phyloP scores from a whole-genome alignment of 2,113 vertebrate species.

The Macrotis lagotis region DNA sequence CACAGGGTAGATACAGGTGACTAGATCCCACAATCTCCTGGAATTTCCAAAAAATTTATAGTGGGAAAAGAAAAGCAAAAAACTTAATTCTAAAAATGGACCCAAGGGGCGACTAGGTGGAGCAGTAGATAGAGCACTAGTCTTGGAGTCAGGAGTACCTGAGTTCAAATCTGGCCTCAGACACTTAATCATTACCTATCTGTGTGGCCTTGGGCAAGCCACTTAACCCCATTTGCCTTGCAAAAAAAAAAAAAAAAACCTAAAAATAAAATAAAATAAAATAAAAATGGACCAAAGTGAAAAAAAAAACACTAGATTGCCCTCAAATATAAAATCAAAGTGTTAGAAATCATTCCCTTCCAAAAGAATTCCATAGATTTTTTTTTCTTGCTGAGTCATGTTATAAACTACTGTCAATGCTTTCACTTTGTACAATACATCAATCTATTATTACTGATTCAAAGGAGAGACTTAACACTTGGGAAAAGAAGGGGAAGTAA shows the following conservation, averaged over 20 bases:
- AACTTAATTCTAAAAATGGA: not conserved
- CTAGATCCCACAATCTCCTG: not conserved
- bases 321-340: conserved; percentile 6
- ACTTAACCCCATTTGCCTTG: no score
- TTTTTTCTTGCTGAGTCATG: not conserved
- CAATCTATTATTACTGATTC: not conserved
- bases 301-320: not conserved
- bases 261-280: no score
- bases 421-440: not conserved
- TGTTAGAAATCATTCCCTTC: conserved; percentile 5
- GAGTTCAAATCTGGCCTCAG: no score
- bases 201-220: no score
- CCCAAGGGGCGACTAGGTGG: no score
- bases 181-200: no score
- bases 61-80: not conserved
- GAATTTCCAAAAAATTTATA: not conserved
- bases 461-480: not conserved
- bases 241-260: no score
- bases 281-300: not conserved
- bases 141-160: no score
- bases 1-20: not conserved
- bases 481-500: conserved; percentile 6
- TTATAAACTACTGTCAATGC: not conserved
- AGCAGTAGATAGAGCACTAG: no score
- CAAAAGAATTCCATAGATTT: conserved; percentile 29